phyloP scores from a whole-genome alignment of 2,113 vertebrate genomes.

The Nansenia antarctica region DNA sequence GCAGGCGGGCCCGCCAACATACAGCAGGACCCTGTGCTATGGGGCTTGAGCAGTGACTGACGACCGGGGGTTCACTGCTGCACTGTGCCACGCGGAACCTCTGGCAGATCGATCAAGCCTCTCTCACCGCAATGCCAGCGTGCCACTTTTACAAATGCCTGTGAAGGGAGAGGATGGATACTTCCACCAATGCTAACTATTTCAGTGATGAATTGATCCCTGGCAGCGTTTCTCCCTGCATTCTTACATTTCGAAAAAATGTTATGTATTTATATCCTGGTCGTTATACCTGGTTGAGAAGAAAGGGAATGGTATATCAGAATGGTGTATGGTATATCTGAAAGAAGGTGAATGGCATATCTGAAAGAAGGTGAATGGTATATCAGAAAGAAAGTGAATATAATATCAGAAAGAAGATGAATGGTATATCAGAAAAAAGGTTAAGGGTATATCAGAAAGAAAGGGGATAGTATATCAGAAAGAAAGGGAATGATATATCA shows the following conservation, averaged over 20 bases:
- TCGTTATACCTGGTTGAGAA: background rate
- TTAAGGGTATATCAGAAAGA: too few species aligned
- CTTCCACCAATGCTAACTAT: conserved; percentile 43
- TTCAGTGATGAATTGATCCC: conserved; percentile 57
- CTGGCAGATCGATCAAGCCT: conserved; percentile 61
- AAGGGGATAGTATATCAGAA: too few species aligned
- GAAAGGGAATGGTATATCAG: background rate
- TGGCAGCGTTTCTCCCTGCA: conserved; percentile 41
- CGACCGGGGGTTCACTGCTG: conserved; percentile 42
- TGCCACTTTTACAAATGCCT: conserved; percentile 63
- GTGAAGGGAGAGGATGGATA: conserved; percentile 60
- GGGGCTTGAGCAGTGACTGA: conserved; percentile 58
- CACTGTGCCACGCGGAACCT: conserved; percentile 33
- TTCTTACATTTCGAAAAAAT: conserved; percentile 36
- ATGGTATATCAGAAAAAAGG: too few species aligned
- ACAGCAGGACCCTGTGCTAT: conserved; percentile 45
- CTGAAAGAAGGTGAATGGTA: too few species aligned
- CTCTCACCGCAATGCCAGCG: conserved; percentile 43
- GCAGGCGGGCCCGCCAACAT: conserved; percentile 40
- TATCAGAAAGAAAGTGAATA: too few species aligned
- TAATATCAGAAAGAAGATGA: too few species aligned
- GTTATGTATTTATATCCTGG: background rate
- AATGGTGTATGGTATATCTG: too few species aligned
- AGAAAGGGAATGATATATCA: too few species aligned
- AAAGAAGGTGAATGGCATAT: too few species aligned